phyloP scores from a whole-genome alignment of 2,113 vertebrate genomes.

The Taxidea taxus region DNA sequence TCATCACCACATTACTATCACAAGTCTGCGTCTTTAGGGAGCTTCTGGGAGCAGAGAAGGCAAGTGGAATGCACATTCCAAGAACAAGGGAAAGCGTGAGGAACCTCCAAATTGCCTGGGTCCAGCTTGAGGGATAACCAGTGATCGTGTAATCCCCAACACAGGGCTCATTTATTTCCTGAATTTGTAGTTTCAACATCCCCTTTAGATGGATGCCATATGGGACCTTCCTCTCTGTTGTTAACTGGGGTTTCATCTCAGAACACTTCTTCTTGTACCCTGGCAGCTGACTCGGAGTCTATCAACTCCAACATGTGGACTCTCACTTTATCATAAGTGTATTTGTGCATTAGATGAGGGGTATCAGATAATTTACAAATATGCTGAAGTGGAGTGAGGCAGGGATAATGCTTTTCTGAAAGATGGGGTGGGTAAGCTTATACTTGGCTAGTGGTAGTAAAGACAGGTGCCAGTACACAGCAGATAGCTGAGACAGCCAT shows the following conservation, averaged over 20 bases:
- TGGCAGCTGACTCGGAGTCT: not conserved
- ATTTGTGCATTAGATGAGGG: not conserved
- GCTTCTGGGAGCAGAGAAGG: not conserved
- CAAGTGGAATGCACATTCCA: not conserved
- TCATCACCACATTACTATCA: not conserved
- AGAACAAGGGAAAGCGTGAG: not conserved
- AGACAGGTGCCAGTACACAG: not conserved
- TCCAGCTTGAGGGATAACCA: not conserved
- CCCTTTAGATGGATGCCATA: not conserved
- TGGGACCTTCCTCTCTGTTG: fast-evolving
- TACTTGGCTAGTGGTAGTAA: not conserved
- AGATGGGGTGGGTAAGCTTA: not conserved
- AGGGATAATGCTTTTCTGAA: not conserved
- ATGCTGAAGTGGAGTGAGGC: not conserved
- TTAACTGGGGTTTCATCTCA: not conserved
- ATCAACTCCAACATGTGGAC: not conserved
- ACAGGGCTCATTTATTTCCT: not conserved
- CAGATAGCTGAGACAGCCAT: not conserved
- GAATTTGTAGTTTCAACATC: not conserved
- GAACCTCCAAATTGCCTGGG: not conserved
- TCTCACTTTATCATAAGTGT: not conserved
- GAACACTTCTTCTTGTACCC: not conserved
- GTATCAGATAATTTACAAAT: not conserved
- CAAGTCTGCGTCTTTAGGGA: not conserved
- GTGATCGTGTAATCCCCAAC: not conserved